These are phyloP conservation scores for Dipodomys ordii DNA, from an alignment of 2,113 vertebrate species.

Conservation along the genomic window DNA sequence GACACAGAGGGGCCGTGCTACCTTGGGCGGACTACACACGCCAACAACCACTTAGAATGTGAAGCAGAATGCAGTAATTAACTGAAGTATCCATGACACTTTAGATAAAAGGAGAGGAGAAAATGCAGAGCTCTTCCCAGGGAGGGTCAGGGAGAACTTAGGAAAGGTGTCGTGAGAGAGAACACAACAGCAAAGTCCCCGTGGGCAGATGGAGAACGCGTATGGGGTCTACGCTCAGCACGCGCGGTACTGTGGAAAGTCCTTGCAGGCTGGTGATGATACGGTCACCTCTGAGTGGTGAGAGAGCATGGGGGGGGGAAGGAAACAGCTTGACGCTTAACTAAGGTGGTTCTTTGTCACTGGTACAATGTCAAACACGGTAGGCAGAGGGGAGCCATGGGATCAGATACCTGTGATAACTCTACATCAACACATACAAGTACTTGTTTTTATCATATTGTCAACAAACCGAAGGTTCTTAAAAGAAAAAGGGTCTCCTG, in stretches of 20 bases:
- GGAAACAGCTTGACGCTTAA: background rate
- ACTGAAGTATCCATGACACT: background rate
- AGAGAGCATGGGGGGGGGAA: background rate
- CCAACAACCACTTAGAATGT: background rate
- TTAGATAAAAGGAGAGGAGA: conserved; percentile 7
- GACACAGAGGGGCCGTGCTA: conserved; percentile 1
- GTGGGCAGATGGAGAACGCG: background rate
- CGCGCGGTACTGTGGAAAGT: background rate
- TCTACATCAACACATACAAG: background rate
- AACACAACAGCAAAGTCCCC: background rate
- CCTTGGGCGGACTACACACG: background rate
- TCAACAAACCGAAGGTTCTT: conserved; percentile 40
- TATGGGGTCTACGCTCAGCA: background rate
- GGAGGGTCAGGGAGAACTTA: background rate
- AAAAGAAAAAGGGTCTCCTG: background rate
- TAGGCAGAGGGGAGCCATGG: background rate
- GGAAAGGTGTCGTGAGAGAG: background rate
- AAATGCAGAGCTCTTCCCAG: background rate
- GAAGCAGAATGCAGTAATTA: background rate
- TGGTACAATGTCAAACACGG: conserved; percentile 1
- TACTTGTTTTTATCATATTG: conserved; percentile 45
- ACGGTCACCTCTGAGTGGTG: background rate
- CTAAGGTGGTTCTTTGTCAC: conserved; percentile 15
- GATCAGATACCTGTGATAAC: conserved; percentile 22
- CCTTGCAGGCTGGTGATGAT: background rate